Conservation (phyloP, 2,888 invertebrate species). For the Tachystola acroxantha region DNA sequence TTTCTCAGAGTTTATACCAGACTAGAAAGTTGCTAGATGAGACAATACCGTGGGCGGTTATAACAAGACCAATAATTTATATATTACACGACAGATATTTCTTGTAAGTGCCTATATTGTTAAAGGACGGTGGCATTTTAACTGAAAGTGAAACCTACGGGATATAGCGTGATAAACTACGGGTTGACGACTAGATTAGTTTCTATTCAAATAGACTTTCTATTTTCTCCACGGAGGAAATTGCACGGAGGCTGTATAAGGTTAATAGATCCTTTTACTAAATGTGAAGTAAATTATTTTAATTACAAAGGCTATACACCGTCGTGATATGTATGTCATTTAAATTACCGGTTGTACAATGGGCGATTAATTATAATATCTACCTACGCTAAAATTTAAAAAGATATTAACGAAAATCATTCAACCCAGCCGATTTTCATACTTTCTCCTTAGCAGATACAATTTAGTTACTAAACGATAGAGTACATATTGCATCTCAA, state of each 20-base stretch:
- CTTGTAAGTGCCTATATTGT: neutral
- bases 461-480: too few species aligned
- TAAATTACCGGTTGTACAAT: too few species aligned
- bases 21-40: neutral
- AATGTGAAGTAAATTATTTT: neutral
- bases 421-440: too few species aligned
- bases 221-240: slow-evolving; percentile 52
- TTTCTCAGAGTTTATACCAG: neutral
- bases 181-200: slow-evolving; percentile 57
- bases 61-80: neutral
- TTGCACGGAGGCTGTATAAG: slow-evolving; percentile 22
- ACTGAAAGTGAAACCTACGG: slow-evolving; percentile 53
- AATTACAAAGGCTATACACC: too few species aligned
- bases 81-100: slow-evolving; percentile 9
- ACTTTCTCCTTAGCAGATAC: too few species aligned
- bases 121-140: slow-evolving; percentile 20
- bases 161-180: slow-evolving; percentile 49
- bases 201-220: slow-evolving; percentile 68
- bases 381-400: too few species aligned
- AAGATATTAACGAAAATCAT: too few species aligned
- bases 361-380: too few species aligned
- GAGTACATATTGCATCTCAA: too few species aligned
- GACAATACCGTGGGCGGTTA: slow-evolving; percentile 1
- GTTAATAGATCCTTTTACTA: slow-evolving; percentile 8
- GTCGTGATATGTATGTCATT: too few species aligned